Conservation (phyloP, 2,113 vertebrate species). For the Thinocorus orbignyianus region DNA sequence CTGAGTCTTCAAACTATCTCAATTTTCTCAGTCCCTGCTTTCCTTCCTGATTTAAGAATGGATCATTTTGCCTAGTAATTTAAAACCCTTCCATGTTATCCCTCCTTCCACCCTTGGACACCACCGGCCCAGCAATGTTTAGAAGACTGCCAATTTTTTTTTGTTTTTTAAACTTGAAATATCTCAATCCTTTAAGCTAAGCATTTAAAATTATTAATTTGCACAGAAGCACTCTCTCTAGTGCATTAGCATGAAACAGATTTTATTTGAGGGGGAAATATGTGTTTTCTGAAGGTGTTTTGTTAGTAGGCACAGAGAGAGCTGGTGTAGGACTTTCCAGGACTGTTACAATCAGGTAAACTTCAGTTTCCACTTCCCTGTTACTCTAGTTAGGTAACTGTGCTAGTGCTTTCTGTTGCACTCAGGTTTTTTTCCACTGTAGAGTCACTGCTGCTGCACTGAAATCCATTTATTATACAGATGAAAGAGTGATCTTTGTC, state of each 20-base stretch:
- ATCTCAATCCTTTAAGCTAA: not conserved
- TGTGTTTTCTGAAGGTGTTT: not conserved
- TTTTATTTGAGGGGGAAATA: not conserved
- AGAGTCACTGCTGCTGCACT: constrained; percentile 4
- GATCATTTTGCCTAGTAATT: not conserved
- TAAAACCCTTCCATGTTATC: not conserved
- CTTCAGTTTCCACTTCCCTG: not conserved
- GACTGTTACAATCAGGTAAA: not conserved
- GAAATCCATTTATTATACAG: constrained; percentile 43
- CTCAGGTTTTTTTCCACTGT: not conserved
- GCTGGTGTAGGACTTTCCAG: not conserved
- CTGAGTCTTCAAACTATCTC: not conserved
- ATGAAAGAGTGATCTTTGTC: constrained; percentile 55
- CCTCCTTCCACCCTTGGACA: not conserved
- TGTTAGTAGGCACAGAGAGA: not conserved
- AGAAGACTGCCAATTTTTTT: not conserved
- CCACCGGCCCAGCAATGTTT: not conserved
- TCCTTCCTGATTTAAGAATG: not conserved
- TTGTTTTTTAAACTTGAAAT: not conserved
- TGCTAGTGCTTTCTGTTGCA: not conserved
- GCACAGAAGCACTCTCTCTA: not conserved
- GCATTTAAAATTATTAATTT: not conserved
- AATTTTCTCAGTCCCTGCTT: not conserved
- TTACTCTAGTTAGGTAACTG: not conserved
- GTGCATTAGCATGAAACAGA: not conserved